Percentiles rank a stretch among this genome's conserved stretches.
Evolutionary conservation across 2,888 invertebrate genomes (phyloP).

Genomic region (Lymantria dispar): DNA sequence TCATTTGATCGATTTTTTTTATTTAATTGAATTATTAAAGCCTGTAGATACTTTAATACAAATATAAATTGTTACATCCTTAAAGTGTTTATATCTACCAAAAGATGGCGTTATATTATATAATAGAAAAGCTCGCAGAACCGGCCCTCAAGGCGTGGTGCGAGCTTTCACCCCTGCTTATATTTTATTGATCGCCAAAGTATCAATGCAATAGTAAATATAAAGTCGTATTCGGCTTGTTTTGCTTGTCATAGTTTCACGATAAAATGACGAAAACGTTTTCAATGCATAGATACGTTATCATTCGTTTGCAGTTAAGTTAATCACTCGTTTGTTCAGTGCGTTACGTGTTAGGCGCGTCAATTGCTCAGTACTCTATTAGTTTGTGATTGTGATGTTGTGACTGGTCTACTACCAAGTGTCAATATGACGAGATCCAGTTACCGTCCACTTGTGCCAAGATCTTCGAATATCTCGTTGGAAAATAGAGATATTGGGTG

Average conservation of each 20-base stretch:
- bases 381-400: constrained; percentile 30
- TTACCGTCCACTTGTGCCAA: constrained; percentile 70
- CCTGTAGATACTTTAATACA: no score
- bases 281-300: constrained; percentile 53
- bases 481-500: constrained; percentile 67
- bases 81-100: constrained; percentile 22
- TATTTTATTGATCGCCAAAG: constrained; percentile 65
- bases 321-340: constrained; percentile 55
- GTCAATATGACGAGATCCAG: constrained; percentile 69
- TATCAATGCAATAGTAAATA: constrained; percentile 52
- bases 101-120: constrained; percentile 55
- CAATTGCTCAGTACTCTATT: constrained; percentile 44
- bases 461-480: constrained; percentile 66
- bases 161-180: constrained; percentile 67
- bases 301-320: constrained; percentile 34
- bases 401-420: constrained; percentile 14
- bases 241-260: constrained; percentile 31
- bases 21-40: no score
- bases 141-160: constrained; percentile 63
- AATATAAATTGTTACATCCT: neutral
- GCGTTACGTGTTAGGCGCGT: constrained; percentile 50
- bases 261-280: constrained; percentile 30
- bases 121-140: constrained; percentile 43
- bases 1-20: no score
- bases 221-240: constrained; percentile 46